A percentile compares a stretch with the other conserved stretches of the same genome.
Conservation (phyloP, 2,113 vertebrate genomes). For the Apaloderma vittatum region DNA sequence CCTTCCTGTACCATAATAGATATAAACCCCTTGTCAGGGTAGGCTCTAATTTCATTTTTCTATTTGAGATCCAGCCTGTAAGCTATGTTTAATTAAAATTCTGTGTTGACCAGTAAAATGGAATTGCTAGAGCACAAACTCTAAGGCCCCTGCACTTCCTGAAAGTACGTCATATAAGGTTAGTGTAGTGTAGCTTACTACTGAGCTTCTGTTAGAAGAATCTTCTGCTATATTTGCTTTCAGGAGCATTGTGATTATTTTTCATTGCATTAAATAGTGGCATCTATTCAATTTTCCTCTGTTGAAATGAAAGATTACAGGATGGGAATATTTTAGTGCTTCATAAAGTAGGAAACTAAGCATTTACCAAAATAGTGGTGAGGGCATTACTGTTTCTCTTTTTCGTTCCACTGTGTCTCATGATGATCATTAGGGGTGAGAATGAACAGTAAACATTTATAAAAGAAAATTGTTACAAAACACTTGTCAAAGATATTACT, state of each 20-base stretch:
- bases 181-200: background rate
- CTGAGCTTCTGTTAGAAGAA: background rate
- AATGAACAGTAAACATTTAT: conserved; percentile 15
- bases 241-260: background rate
- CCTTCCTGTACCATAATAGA: conserved; percentile 9
- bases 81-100: conserved; percentile 67
- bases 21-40: conserved; percentile 3
- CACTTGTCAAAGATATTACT: background rate
- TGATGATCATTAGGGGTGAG: background rate
- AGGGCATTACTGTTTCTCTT: background rate
- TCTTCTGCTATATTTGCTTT: background rate
- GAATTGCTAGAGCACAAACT: background rate
- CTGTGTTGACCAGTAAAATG: conserved; percentile 35
- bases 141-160: background rate
- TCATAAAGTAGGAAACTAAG: conserved; percentile 24
- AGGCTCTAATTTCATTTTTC: conserved; percentile 55
- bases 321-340: conserved; percentile 8
- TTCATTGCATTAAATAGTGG: background rate
- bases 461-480: conserved; percentile 32
- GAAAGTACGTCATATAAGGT: background rate
- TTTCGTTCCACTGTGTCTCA: background rate
- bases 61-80: conserved; percentile 2
- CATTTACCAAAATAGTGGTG: background rate
- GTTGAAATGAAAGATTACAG: conserved; percentile 10
- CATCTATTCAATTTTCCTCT: conserved; percentile 20